Conservation (phyloP, 2,113 vertebrate species). For the Lepus europaeus region DNA sequence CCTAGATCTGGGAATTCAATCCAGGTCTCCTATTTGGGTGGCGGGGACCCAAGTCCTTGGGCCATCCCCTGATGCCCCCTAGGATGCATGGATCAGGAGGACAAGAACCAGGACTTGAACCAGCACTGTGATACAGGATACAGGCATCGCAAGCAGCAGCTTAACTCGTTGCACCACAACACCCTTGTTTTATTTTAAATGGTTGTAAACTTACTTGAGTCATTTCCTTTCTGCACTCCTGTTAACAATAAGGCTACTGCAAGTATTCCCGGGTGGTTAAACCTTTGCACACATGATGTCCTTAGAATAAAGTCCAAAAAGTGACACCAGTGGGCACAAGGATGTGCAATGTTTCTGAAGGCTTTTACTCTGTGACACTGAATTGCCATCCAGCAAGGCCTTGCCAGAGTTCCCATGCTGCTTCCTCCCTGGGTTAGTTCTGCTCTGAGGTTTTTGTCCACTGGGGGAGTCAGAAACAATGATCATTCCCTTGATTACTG, state of each 20-base stretch:
- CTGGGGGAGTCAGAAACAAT: constrained; percentile 31
- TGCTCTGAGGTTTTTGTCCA: constrained; percentile 30
- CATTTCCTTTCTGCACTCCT: background rate
- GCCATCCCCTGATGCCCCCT: too few relatives aligned
- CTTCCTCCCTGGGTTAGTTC: background rate
- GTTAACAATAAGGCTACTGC: background rate
- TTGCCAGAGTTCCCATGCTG: background rate
- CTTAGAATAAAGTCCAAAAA: background rate
- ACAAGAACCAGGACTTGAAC: too few relatives aligned
- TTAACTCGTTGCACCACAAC: too few relatives aligned
- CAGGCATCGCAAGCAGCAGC: too few relatives aligned
- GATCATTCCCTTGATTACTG: constrained; percentile 37
- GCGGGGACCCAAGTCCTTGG: too few relatives aligned
- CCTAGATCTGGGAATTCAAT: too few relatives aligned
- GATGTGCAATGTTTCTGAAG: background rate
- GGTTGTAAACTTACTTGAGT: background rate
- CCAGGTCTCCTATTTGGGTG: too few relatives aligned
- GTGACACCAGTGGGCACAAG: background rate
- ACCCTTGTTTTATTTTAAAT: background rate
- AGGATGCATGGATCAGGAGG: too few relatives aligned
- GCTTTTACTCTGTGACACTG: background rate
- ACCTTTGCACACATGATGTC: background rate
- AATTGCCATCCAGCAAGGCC: background rate
- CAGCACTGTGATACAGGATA: too few relatives aligned
- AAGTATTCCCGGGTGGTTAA: background rate